Conservation (phyloP, 2,888 invertebrate species). For the Bursaphelenchus okinawaensis region DNA sequence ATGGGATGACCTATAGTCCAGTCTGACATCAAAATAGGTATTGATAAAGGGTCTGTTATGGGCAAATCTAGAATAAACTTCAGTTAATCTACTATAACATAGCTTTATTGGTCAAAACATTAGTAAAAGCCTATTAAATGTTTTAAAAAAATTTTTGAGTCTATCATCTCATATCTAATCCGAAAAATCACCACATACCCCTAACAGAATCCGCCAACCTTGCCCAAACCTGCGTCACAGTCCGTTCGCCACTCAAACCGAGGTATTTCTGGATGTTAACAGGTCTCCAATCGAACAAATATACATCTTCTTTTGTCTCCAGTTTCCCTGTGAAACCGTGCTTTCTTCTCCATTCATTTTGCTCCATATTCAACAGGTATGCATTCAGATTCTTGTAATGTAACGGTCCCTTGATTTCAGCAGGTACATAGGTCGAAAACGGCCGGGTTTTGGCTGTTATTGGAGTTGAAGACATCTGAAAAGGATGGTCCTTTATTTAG, state of each 20-base stretch:
- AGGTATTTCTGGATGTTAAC: background rate
- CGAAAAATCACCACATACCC: background rate
- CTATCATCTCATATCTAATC: too few relatives aligned
- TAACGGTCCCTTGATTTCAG: background rate
- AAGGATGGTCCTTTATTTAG: too few relatives aligned
- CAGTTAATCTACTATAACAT: background rate
- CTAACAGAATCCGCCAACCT: background rate
- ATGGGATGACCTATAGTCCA: constrained; percentile 7
- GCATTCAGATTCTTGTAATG: background rate
- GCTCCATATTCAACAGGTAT: background rate
- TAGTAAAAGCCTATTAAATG: too few relatives aligned
- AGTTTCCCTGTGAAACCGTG: background rate
- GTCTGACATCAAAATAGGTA: background rate
- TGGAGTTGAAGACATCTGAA: too few relatives aligned
- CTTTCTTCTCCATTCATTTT: background rate
- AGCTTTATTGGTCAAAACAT: too few relatives aligned
- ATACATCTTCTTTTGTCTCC: background rate
- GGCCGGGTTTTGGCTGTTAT: too few relatives aligned
- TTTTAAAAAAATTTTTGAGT: too few relatives aligned
- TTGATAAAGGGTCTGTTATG: constrained; percentile 2
- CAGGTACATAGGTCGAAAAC: too few relatives aligned
- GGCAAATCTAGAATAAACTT: constrained; percentile 2
- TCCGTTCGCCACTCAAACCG: background rate
- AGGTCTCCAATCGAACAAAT: background rate
- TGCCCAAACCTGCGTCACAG: background rate